Evolutionary conservation across 2,888 invertebrate genomes (phyloP), one percentile per base, ranked within the genome.

Genomic region (Acanthosepion lycidas): DNA sequence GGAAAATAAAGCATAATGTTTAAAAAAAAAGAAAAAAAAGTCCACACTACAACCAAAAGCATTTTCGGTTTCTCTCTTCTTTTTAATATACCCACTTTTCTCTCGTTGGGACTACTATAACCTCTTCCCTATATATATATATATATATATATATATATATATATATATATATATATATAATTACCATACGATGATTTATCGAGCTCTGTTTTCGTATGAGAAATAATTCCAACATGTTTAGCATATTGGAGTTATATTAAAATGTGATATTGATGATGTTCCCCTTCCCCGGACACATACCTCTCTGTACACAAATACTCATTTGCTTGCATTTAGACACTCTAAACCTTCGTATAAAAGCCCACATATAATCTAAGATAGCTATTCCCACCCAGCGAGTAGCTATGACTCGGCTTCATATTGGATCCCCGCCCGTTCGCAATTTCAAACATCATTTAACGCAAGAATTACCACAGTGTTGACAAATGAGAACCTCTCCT

Each of bases 361-460:
- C n/a, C 15, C n/a, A 15, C 78, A 59, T 23, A 59, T 59, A 59
- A 59, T 59, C 20, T 3, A 5, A 59, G 59, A 59, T 59, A 59
- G 59, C 59, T 23, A 23, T 2, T 59, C 23, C 59, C 59, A 59
- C 59, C 59, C 59, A 23, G 59, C 20, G 59, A 59, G 59, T 20
- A 23, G 59, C 59, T 59, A n/a, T n/a, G 78, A 78, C 15, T 78
- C 78, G 59, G 59, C 23, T 23, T 33, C 78, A 78, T 78, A 15
- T 78, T 78, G n/a, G n/a, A n/a, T 78, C n/a, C n/a, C n/a, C 78
- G 9, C 78, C 78, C 78, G n/a, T n/a, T n/a, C 12, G 78, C 78
- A n/a, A 78, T 78, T 78, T 78, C 78, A 78, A 78, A 78, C 78
- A 78, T 78, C 78, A 78, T 78, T 78, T 78, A 78, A 78, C 78